These are phyloP conservation scores for Melanotaenia parkinsoni DNA, from an alignment of 2,797 vertebrate species.

Conservation along the genomic window DNA sequence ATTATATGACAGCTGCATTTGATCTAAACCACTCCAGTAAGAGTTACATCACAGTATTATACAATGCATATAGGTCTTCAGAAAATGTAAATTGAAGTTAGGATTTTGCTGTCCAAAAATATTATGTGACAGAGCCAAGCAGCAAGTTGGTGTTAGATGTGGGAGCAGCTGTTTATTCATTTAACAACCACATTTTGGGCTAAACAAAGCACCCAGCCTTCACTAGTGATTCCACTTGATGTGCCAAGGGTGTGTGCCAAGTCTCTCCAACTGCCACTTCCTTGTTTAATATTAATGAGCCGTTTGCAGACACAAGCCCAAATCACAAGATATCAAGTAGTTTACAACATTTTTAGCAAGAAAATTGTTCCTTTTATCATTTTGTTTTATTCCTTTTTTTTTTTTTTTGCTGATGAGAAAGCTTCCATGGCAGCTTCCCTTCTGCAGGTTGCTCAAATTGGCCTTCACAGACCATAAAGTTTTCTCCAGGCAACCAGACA, in stretches of 20 bases:
- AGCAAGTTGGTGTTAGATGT: conserved; percentile 23
- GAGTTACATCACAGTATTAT: not conserved
- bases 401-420: conserved; percentile 24
- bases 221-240: conserved; percentile 55
- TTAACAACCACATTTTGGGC: conserved; percentile 63
- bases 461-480: conserved; percentile 80
- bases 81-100: conserved; percentile 1
- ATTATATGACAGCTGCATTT: not conserved
- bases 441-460: conserved; percentile 69
- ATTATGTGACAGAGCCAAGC: conserved; percentile 12
- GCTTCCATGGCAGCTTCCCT: conserved; percentile 47
- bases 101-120: conserved; percentile 11
- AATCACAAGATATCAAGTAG: conserved; percentile 38
- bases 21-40: not conserved
- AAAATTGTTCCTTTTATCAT: conserved; percentile 34
- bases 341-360: conserved; percentile 22
- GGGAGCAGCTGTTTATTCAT: conserved; percentile 60
- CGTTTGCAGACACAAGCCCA: conserved; percentile 58
- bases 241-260: conserved; percentile 70
- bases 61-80: not conserved
- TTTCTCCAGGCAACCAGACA: conserved; percentile 54
- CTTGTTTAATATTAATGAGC: conserved; percentile 80
- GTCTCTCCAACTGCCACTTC: conserved; percentile 78
- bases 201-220: conserved; percentile 69
- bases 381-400: not conserved